Conservation (phyloP, 2,113 vertebrate species). For the Corythaixoides concolor region DNA sequence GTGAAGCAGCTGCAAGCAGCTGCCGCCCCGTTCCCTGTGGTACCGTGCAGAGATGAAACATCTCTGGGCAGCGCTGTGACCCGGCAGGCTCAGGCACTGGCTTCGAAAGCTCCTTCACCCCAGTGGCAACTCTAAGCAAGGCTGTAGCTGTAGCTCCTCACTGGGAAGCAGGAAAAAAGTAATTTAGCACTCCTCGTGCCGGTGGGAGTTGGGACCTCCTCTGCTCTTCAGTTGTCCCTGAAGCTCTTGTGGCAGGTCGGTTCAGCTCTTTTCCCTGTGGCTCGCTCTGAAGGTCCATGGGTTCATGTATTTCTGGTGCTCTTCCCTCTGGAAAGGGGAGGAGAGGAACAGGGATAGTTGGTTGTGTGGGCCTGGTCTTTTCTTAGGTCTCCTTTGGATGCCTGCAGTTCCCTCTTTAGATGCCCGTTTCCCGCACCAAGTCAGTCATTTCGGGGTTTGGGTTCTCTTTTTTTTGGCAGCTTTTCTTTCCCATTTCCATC, state of each 20-base stretch:
- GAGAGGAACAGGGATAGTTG: neutral
- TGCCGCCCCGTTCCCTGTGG: neutral
- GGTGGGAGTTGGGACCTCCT: neutral
- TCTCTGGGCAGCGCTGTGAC: neutral
- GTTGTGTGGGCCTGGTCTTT: constrained; percentile 23
- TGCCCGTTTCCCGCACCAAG: neutral
- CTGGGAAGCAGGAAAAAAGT: neutral
- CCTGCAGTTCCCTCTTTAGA: constrained; percentile 29
- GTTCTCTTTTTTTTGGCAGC: constrained; percentile 21
- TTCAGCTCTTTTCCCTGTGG: neutral
- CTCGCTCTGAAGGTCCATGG: neutral
- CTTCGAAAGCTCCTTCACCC: neutral
- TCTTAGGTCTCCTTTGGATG: constrained; percentile 46
- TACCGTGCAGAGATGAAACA: neutral
- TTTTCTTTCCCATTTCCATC: constrained; percentile 44
- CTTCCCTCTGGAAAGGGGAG: neutral
- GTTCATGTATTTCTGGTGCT: neutral
- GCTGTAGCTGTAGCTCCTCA: neutral
- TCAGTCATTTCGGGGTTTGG: constrained; percentile 53
- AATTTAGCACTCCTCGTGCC: accelerated
- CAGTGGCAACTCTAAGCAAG: neutral
- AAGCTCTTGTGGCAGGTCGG: neutral
- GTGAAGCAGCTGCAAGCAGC: neutral
- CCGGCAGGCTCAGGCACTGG: neutral
- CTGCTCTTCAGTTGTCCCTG: neutral